Evolutionary conservation across 92 coral and sea anemone species (phyloP).

Genomic region (Epizoanthus ramosus): DNA sequence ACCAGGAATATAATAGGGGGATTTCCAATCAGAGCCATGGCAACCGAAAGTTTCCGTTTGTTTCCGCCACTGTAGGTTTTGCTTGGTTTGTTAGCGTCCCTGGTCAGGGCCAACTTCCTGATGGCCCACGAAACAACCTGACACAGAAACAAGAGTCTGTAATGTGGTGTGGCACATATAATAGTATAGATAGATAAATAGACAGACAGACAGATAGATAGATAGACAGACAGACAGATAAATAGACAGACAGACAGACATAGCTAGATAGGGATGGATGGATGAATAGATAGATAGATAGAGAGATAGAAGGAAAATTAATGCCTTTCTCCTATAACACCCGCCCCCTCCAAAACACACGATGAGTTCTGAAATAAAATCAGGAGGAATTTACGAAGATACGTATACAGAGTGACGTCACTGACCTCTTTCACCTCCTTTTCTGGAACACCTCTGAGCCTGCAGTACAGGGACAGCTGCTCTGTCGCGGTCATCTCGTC

Average conservation of each 20-base stretch:
- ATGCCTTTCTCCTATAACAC: too few relatives aligned
- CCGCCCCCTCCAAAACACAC: neutral
- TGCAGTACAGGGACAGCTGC: slow-evolving; percentile 83
- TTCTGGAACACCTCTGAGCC: slow-evolving; percentile 96
- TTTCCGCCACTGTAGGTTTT: slow-evolving; percentile 92
- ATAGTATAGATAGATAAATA: neutral
- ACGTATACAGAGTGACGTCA: neutral
- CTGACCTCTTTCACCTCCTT: slow-evolving; percentile 81
- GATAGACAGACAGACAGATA: neutral
- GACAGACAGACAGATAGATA: neutral
- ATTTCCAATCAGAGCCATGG: slow-evolving; percentile 94
- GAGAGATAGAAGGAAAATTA: neutral
- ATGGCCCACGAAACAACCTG: slow-evolving; percentile 97
- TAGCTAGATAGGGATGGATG: neutral
- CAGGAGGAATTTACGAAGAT: too few relatives aligned
- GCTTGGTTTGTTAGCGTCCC: slow-evolving; percentile 81
- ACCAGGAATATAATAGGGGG: slow-evolving; percentile 93
- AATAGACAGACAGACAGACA: neutral
- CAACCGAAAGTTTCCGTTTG: slow-evolving; percentile 91
- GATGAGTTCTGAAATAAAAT: neutral
- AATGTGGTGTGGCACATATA: neutral
- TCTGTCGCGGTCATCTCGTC: slow-evolving; percentile 96
- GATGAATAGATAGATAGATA: neutral
- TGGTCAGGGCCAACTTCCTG: slow-evolving; percentile 77
- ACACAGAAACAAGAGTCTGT: neutral